phyloP scores from a whole-genome alignment of 2,888 invertebrate species.

The Campoplex nolae region DNA sequence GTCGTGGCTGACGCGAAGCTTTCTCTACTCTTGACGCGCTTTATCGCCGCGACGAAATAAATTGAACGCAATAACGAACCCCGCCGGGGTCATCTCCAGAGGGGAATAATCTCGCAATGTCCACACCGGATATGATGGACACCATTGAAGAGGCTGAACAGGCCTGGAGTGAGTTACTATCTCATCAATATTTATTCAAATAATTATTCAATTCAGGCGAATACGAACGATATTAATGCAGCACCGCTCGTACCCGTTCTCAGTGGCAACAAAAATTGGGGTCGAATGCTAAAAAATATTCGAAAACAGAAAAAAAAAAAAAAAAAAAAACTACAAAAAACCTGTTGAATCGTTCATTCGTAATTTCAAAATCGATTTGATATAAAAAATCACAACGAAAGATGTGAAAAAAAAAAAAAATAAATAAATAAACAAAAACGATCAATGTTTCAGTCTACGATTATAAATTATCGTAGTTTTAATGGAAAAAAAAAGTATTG shows the following conservation, averaged over 20 bases:
- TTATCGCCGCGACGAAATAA: slow-evolving; percentile 77
- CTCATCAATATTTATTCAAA: slow-evolving; percentile 7
- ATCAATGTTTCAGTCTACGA: no score
- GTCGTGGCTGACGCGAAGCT: slow-evolving; percentile 14
- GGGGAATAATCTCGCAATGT: slow-evolving; percentile 76
- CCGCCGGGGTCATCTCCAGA: slow-evolving; percentile 76
- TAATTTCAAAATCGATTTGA: no score
- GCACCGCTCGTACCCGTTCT: not conserved
- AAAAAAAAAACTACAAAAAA: not conserved
- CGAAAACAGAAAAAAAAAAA: not conserved
- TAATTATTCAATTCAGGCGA: not conserved
- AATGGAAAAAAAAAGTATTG: no score
- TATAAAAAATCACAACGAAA: no score
- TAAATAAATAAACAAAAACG: no score
- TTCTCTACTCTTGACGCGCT: slow-evolving; percentile 46
- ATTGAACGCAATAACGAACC: slow-evolving; percentile 71
- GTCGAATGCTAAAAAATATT: not conserved
- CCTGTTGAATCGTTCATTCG: no score
- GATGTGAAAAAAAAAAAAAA: no score
- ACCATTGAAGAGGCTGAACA: slow-evolving; percentile 89
- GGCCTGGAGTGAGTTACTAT: slow-evolving; percentile 87
- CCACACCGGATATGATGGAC: slow-evolving; percentile 85
- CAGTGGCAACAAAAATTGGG: not conserved
- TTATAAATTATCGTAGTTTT: no score
- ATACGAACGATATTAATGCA: not conserved